phyloP scores from a whole-genome alignment of 1,140 invertebrate species.

The Heliconius himera region DNA sequence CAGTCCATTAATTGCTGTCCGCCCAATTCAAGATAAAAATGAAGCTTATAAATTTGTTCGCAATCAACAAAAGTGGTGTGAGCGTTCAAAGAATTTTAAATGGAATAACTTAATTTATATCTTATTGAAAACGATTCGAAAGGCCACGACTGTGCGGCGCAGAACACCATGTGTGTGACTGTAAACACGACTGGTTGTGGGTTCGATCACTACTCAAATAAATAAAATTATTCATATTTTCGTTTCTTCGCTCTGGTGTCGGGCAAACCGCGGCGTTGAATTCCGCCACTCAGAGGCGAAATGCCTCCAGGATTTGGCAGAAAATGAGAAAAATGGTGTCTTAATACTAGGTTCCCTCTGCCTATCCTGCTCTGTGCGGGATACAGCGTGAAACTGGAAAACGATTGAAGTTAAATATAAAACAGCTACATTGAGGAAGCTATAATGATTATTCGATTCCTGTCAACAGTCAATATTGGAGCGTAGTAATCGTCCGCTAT shows the following conservation, averaged over 20 bases:
- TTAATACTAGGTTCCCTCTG: too few species aligned
- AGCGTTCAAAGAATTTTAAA: conserved; percentile 3
- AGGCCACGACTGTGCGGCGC: too few species aligned
- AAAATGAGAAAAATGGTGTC: fast-evolving
- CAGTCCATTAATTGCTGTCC: conserved; percentile 5
- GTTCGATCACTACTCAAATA: too few species aligned
- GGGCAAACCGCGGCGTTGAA: too few species aligned
- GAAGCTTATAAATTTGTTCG: conserved; percentile 6
- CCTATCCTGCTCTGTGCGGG: too few species aligned
- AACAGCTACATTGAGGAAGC: conserved; percentile 23
- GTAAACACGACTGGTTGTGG: too few species aligned
- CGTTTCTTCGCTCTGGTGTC: too few species aligned
- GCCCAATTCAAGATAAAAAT: conserved; percentile 13
- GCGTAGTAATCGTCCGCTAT: not conserved
- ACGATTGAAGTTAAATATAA: conserved; percentile 16
- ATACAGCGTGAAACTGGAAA: too few species aligned
- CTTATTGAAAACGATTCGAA: not conserved
- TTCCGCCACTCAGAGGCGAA: too few species aligned
- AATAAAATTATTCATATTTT: too few species aligned
- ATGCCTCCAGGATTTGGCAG: too few species aligned
- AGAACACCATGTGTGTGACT: too few species aligned
- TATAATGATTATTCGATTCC: conserved; percentile 20
- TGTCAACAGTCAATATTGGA: conserved; percentile 17
- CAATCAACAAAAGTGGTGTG: conserved; percentile 3
- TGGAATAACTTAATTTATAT: conserved; percentile 22